phyloP scores from a whole-genome alignment of 2,888 invertebrate genomes.

The Diadegma fenestrale region DNA sequence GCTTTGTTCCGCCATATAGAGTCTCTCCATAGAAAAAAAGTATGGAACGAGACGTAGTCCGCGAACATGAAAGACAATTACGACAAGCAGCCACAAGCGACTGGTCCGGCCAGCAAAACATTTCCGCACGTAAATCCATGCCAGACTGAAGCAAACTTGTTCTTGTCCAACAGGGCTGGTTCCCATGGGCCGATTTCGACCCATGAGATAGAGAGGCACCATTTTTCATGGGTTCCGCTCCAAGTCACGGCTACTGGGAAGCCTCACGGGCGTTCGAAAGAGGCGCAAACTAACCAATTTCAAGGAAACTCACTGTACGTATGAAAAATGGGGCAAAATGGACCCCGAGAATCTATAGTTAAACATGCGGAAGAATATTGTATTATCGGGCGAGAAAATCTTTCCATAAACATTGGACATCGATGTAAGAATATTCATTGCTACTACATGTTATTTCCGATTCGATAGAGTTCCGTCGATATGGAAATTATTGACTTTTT shows the following conservation, averaged over 20 bases:
- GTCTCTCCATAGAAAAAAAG: slow-evolving; percentile 18
- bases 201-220: neutral
- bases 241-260: neutral
- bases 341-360: no score
- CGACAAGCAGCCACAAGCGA: slow-evolving; percentile 53
- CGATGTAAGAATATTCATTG: neutral
- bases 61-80: slow-evolving; percentile 20
- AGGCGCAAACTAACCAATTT: neutral
- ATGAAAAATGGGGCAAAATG: neutral
- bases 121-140: neutral
- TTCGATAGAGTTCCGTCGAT: slow-evolving; percentile 14
- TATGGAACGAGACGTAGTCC: slow-evolving; percentile 22
- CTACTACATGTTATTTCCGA: neutral
- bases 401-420: neutral
- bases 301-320: neutral
- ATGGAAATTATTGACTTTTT: slow-evolving; percentile 53
- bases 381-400: no score
- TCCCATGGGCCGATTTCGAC: neutral
- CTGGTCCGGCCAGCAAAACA: slow-evolving; percentile 42
- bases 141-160: neutral
- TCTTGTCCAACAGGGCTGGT: neutral
- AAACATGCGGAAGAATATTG: no score
- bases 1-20: slow-evolving; percentile 30
- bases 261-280: neutral
- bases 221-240: neutral